Evolutionary conservation across 2,888 invertebrate genomes (phyloP).

Genomic region (Lasioglossum lativentre): DNA sequence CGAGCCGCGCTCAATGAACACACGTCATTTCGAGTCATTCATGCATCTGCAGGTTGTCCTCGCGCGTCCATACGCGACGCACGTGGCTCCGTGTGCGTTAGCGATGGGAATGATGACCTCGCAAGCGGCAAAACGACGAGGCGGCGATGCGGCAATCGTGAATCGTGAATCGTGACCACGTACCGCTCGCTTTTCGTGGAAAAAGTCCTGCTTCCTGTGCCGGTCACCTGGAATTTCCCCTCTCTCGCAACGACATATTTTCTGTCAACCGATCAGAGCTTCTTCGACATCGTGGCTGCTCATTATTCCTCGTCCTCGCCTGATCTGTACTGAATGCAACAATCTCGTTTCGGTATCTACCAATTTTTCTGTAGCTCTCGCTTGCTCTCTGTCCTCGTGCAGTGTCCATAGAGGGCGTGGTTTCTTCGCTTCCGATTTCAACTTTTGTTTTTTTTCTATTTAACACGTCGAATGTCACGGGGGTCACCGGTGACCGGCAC

Average conservation of each 20-base stretch:
- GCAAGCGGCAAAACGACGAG: conserved; percentile 14
- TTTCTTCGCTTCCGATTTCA: neutral
- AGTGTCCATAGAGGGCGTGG: neutral
- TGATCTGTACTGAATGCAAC: no score
- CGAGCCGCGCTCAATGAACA: conserved; percentile 80
- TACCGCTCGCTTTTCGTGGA: conserved; percentile 3
- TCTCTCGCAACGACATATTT: neutral
- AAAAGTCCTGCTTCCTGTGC: conserved; percentile 1
- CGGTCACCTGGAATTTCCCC: conserved; percentile 2
- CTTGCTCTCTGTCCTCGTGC: neutral
- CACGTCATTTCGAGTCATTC: conserved; percentile 83
- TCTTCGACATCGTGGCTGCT: no score
- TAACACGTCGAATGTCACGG: no score
- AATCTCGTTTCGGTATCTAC: no score
- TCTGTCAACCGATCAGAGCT: no score
- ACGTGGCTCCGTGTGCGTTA: conserved; percentile 63
- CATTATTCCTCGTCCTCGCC: no score
- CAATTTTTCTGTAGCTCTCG: neutral
- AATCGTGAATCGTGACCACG: neutral
- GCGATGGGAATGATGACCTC: conserved; percentile 60
- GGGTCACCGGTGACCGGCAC: no score
- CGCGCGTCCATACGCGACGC: conserved; percentile 70
- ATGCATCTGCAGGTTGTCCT: conserved; percentile 82
- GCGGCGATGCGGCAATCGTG: neutral
- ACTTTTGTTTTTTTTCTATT: no score